Conservation (phyloP, 2,113 vertebrate species). For the Eulemur rufifrons region DNA sequence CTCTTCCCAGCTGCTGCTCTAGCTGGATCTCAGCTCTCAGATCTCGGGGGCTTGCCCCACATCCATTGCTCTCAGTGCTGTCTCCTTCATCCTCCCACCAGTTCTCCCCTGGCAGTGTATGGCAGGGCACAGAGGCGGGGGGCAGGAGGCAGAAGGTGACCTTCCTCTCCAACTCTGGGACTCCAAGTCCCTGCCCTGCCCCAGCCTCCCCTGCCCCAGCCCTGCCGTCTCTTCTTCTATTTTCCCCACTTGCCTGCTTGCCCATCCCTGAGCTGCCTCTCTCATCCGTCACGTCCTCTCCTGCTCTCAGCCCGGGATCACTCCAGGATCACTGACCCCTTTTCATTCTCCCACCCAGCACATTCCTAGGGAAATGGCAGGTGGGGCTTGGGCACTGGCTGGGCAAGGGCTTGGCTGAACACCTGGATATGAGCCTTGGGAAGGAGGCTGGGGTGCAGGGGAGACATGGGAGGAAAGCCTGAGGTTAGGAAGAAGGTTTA, state of each 20-base stretch:
- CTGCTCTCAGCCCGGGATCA: not conserved
- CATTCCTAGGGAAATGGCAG: conserved; percentile 39
- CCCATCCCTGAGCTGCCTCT: not conserved
- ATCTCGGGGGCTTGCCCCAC: not conserved
- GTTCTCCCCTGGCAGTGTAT: not conserved
- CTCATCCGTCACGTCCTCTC: not conserved
- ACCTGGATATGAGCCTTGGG: not conserved
- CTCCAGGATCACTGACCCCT: not conserved
- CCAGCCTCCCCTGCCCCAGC: too few species aligned
- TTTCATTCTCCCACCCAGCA: not conserved
- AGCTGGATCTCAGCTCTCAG: not conserved
- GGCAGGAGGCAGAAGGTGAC: not conserved
- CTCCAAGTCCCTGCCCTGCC: not conserved
- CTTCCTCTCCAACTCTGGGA: not conserved
- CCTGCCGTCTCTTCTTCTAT: not conserved
- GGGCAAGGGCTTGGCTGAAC: not conserved
- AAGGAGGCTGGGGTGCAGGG: not conserved
- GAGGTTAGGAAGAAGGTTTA: not conserved
- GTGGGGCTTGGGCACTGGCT: not conserved
- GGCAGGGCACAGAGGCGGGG: not conserved
- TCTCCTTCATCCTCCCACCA: not conserved
- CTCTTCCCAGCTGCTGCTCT: not conserved
- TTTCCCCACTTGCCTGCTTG: not conserved
- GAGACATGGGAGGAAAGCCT: not conserved
- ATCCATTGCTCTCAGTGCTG: not conserved